These are phyloP conservation scores for Ophioninae sp. DNA, from an alignment of 2,888 invertebrate species.

Conservation along the genomic window DNA sequence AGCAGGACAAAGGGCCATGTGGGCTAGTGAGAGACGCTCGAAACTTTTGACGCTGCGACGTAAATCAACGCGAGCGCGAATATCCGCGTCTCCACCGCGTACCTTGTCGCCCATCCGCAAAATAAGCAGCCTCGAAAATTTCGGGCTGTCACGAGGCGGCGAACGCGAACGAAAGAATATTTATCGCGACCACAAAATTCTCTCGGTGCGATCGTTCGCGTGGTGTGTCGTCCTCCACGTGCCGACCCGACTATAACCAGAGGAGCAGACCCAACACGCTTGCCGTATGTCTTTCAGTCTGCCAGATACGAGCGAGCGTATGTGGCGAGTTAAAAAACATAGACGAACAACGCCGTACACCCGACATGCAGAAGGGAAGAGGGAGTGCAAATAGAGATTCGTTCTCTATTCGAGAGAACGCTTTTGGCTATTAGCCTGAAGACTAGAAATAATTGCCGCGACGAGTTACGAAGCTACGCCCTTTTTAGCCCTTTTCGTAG, in stretches of 20 bases:
- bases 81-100: constrained; percentile 18
- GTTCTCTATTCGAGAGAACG: constrained; percentile 35
- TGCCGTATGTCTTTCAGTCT: constrained; percentile 74
- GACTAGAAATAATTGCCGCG: constrained; percentile 72
- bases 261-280: constrained; percentile 68
- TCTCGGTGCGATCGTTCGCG: constrained; percentile 25
- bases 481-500: constrained; percentile 54
- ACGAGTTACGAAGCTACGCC: constrained; percentile 69
- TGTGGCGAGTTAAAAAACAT: constrained; percentile 73
- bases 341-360: constrained; percentile 57
- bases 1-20: constrained; percentile 22
- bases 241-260: constrained; percentile 23
- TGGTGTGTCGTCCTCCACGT: constrained; percentile 30
- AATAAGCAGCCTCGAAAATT: constrained; percentile 28
- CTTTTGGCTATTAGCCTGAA: constrained; percentile 61
- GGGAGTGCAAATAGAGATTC: neutral
- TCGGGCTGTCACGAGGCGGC: neutral
- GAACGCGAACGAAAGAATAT: constrained; percentile 37
- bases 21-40: constrained; percentile 69
- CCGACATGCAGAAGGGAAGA: constrained; percentile 7
- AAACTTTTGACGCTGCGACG: constrained; percentile 79
- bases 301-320: constrained; percentile 63
- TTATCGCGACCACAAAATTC: constrained; percentile 11
- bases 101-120: neutral
- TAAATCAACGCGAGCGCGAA: constrained; percentile 62